phyloP scores from a whole-genome alignment of 2,113 vertebrate species.

The Acinonyx jubatus region DNA sequence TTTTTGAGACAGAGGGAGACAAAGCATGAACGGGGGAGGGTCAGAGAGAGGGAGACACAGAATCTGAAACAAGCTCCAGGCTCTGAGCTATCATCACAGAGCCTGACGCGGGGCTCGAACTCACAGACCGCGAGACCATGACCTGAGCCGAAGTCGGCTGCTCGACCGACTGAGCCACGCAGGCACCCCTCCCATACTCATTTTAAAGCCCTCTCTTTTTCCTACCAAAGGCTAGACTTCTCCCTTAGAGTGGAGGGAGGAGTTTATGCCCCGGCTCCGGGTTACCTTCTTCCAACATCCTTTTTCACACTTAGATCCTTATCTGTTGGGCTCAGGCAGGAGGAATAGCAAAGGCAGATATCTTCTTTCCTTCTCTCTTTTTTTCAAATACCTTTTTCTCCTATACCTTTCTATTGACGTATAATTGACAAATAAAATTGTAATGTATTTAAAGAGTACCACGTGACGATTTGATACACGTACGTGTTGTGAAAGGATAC shows the following conservation, averaged over 20 bases:
- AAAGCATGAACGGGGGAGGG: too few relatives aligned
- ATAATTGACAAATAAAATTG: neutral
- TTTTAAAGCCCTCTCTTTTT: neutral
- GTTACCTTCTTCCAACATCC: neutral
- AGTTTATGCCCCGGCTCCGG: neutral
- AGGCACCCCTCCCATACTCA: neutral
- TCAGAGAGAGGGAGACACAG: too few relatives aligned
- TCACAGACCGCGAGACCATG: too few relatives aligned
- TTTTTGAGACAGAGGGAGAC: too few relatives aligned
- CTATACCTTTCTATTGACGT: neutral
- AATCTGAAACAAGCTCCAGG: too few relatives aligned
- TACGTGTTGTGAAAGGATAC: neutral
- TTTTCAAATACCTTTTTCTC: neutral
- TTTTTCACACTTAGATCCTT: neutral
- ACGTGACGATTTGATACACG: neutral
- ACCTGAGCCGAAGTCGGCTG: too few relatives aligned
- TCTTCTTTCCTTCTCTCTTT: neutral
- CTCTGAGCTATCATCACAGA: too few relatives aligned
- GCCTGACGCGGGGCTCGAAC: too few relatives aligned
- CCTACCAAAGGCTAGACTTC: neutral
- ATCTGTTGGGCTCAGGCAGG: neutral
- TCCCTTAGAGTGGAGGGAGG: neutral
- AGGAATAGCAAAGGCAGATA: neutral
- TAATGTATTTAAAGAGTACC: neutral
- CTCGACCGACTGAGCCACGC: too few relatives aligned